phyloP scores from a whole-genome alignment of 2,797 vertebrate genomes.

The Petrocephalus sullivani region DNA sequence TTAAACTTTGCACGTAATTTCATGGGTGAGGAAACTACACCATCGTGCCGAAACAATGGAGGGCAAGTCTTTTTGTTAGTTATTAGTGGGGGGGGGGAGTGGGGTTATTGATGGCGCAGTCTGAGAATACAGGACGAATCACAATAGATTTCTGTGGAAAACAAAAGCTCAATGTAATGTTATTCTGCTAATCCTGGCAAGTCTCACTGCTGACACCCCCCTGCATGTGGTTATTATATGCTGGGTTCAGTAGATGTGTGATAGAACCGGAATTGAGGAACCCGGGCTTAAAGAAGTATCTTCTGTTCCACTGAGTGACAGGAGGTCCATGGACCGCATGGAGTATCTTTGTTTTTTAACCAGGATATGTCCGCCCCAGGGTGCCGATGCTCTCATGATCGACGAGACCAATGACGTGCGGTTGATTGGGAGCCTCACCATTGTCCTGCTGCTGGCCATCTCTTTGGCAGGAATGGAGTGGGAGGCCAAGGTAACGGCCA shows the following conservation, averaged over 20 bases:
- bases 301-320: background rate
- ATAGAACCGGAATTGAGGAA: background rate
- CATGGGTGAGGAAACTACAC: background rate
- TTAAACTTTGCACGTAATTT: background rate
- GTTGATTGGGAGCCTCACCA: slow-evolving; percentile 89
- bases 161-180: background rate
- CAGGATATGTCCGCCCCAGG: slow-evolving; percentile 48
- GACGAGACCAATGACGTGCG: slow-evolving; percentile 83
- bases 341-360: background rate
- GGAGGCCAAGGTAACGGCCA: slow-evolving; percentile 85
- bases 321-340: background rate
- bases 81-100: background rate
- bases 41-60: background rate
- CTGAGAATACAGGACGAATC: background rate
- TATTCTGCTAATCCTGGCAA: background rate
- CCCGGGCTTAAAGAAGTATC: background rate
- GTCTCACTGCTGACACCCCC: background rate
- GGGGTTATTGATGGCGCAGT: background rate
- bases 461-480: slow-evolving; percentile 98
- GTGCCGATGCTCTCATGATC: slow-evolving; percentile 70
- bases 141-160: background rate
- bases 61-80: background rate
- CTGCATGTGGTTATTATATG: background rate
- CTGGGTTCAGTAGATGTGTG: background rate
- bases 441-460: slow-evolving; percentile 86